A percentile compares a stretch with the other conserved stretches of the same genome.
Conservation (phyloP, 53 echinoderm and acorn worm species). For the Crossaster papposus region DNA sequence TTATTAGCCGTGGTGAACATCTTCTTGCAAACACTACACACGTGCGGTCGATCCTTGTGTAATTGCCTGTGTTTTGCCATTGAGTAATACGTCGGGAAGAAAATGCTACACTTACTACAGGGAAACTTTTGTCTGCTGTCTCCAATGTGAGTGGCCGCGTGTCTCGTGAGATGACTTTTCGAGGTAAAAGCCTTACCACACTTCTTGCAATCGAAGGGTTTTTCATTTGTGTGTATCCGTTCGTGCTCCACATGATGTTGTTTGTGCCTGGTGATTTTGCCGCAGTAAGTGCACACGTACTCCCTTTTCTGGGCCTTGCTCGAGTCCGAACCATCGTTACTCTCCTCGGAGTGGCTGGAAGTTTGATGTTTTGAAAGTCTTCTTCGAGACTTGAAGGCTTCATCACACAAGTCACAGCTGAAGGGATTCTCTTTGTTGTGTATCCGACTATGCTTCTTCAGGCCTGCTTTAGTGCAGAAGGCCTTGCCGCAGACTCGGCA, state of each 20-base stretch:
- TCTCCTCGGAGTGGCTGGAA: background rate
- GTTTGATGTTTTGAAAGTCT: constrained; percentile 13
- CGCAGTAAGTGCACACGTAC: constrained; percentile 20
- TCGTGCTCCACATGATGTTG: constrained; percentile 29
- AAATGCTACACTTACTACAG: constrained; percentile 10
- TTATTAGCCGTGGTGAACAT: background rate
- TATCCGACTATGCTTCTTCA: background rate
- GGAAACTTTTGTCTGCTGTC: background rate
- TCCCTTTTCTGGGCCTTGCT: background rate
- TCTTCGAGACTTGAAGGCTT: constrained; percentile 23
- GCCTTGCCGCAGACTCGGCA: constrained; percentile 11
- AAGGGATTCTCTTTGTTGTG: background rate
- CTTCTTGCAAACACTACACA: constrained; percentile 40
- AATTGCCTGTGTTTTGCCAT: constrained; percentile 24
- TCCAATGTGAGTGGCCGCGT: background rate
- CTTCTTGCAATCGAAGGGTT: constrained; percentile 37
- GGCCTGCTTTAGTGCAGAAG: background rate
- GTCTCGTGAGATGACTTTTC: background rate
- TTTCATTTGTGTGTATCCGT: constrained; percentile 44
- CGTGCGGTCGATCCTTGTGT: constrained; percentile 28
- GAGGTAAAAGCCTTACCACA: constrained; percentile 34
- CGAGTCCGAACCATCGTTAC: background rate
- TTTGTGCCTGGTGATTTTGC: background rate
- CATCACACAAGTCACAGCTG: constrained; percentile 23
- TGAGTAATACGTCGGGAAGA: constrained; percentile 15